Base-by-base conservation (phyloP, 2,113 vertebrate genomes). In the Pelecanoides urinatrix region DNA sequence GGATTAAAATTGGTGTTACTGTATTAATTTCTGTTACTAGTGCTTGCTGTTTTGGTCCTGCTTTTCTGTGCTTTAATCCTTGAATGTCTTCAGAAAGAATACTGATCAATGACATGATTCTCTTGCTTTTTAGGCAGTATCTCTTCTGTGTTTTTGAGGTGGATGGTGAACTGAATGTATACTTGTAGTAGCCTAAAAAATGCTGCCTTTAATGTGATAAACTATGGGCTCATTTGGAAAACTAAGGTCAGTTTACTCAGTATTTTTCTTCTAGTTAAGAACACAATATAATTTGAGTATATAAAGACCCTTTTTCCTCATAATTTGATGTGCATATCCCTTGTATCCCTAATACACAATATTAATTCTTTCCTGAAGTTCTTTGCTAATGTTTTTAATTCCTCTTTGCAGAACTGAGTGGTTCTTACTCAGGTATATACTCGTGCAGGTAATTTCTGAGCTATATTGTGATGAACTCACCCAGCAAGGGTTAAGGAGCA, bases 401-500 rank as follows among this genome's bases (percentile, higher is more conserved):
- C 16, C 10, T 79, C 13, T 66, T 44, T 40, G 40, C 22, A 38
- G 77, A 62, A 32, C 4, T 15, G 12, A 25, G 42, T 13, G 21
- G 6, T 18, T 61, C 49, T 77, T 49, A n/a, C 59, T 71, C 11
- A 3, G 30, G 3, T 25, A 2, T 23, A 23, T 15, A 20, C 32
- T 47, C 23, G 2, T 7, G 20, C 8, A 38, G 16, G 8, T 52
- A 1, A 4, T 53, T 66, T 42, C 45, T 55, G 29, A 77, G 5
- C 23, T 34, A 1, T 7, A 1, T 7, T 1, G 20, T 13, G 13
- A 65, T 32, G 29, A 16, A 8, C 30, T 52, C 38, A 1, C 30
- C 6, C 47, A 40, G 59, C 18, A 13, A 13, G 65, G 17, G 20
- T 18, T 19, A 38, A 55, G 61, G 22, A 44, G 52, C 8, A 4